Evolutionary conservation across 2,888 invertebrate genomes (phyloP).

Genomic region (Amblyteles armatorius): DNA sequence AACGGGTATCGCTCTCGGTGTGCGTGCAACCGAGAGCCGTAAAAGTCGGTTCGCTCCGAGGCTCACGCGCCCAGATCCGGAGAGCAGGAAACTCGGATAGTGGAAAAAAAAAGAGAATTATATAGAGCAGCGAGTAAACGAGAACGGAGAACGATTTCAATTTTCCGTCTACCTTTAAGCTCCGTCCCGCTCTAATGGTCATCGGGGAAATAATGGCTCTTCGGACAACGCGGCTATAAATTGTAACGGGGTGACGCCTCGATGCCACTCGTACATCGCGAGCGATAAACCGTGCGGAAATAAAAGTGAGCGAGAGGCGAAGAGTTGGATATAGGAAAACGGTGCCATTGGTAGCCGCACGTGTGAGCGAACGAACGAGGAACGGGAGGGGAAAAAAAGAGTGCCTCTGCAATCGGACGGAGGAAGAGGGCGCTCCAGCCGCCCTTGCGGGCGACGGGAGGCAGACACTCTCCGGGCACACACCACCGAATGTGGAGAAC

Average conservation of each 20-base stretch:
- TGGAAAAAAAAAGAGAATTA: conserved; percentile 17
- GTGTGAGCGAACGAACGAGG: conserved; percentile 12
- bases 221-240: conserved; percentile 71
- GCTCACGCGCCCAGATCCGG: background rate
- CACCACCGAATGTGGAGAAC: conserved; percentile 46
- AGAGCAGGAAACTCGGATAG: background rate
- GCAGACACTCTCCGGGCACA: conserved; percentile 45
- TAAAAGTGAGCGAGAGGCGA: conserved; percentile 60
- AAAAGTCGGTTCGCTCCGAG: conserved; percentile 1
- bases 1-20: background rate
- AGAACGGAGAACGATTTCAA: conserved; percentile 69
- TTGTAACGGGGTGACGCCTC: conserved; percentile 73
- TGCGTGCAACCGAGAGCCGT: background rate
- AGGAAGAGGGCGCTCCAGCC: conserved; percentile 34
- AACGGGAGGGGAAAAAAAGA: conserved; percentile 26
- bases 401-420: conserved; percentile 25
- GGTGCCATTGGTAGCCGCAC: background rate
- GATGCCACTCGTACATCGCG: conserved; percentile 74
- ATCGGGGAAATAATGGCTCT: conserved; percentile 69
- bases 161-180: conserved; percentile 65
- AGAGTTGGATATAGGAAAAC: conserved; percentile 35
- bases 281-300: conserved; percentile 70
- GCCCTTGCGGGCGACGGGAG: conserved; percentile 11
- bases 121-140: conserved; percentile 38
- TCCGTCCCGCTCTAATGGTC: conserved; percentile 66